phyloP scores from a whole-genome alignment of 2,888 invertebrate species.

The Andrena dorsata region DNA sequence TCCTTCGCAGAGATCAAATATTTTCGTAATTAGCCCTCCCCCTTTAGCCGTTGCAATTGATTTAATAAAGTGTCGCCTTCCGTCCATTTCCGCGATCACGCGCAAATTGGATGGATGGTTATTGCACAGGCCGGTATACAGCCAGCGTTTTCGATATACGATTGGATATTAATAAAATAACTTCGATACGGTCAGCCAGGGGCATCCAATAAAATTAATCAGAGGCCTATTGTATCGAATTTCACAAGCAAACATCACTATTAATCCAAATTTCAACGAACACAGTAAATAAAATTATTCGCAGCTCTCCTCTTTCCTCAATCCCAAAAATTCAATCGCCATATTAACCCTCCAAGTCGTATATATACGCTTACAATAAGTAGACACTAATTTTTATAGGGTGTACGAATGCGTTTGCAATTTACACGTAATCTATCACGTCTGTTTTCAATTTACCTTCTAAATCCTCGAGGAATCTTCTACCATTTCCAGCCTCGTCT shows the following conservation, averaged over 20 bases:
- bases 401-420: too few species aligned
- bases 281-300: not conserved
- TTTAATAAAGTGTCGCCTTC: slow-evolving; percentile 60
- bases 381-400: too few species aligned
- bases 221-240: slow-evolving; percentile 10
- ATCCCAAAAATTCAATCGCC: too few species aligned
- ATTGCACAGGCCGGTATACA: slow-evolving; percentile 30
- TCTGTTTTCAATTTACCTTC: too few species aligned
- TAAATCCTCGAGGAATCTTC: too few species aligned
- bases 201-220: slow-evolving; percentile 49
- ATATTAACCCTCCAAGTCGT: too few species aligned
- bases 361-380: too few species aligned
- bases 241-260: not conserved
- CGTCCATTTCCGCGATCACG: slow-evolving; percentile 55
- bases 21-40: slow-evolving; percentile 55
- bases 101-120: slow-evolving; percentile 62
- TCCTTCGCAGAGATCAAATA: slow-evolving; percentile 53
- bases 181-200: slow-evolving; percentile 26
- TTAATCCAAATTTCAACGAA: not conserved
- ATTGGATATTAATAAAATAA: slow-evolving; percentile 62
- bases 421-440: too few species aligned
- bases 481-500: too few species aligned
- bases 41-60: slow-evolving; percentile 44
- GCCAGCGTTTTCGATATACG: slow-evolving; percentile 48
- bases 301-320: not conserved